phyloP scores from a whole-genome alignment of 2,797 vertebrate species.

The Acridotheres tristis region DNA sequence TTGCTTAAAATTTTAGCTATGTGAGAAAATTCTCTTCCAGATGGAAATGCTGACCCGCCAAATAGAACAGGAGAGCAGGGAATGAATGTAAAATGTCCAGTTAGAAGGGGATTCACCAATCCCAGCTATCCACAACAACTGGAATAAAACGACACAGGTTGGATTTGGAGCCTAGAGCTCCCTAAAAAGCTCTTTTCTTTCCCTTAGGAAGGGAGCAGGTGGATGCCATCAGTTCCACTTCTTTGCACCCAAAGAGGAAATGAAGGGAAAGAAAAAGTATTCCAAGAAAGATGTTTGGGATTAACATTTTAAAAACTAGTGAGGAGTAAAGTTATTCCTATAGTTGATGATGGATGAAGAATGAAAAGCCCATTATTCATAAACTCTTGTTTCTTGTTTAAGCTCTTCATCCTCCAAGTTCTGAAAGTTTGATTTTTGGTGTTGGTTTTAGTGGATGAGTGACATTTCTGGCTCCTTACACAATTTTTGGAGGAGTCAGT shows the following conservation, averaged over 20 bases:
- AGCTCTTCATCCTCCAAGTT: neutral
- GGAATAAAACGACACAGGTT: neutral
- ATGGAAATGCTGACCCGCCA: neutral
- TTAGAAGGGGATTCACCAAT: neutral
- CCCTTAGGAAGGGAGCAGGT: neutral
- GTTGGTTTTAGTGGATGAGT: neutral
- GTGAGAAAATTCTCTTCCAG: neutral
- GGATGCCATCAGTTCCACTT: neutral
- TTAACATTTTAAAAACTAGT: neutral
- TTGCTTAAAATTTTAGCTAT: neutral
- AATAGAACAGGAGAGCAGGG: neutral
- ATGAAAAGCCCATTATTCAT: neutral
- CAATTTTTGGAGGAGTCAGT: neutral
- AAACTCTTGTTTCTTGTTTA: neutral
- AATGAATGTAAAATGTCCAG: neutral
- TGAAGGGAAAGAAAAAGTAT: neutral
- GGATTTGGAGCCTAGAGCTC: neutral
- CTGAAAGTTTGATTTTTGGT: neutral
- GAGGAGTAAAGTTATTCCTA: neutral
- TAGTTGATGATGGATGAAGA: neutral
- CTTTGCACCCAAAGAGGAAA: neutral
- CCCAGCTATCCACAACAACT: neutral
- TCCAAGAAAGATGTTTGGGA: neutral
- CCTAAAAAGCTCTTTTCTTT: neutral
- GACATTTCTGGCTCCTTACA: neutral